Evolutionary conservation across 2,797 vertebrate genomes (phyloP), one percentile per base, ranked within the genome.

Genomic region (Cercopithecus neglectus): DNA sequence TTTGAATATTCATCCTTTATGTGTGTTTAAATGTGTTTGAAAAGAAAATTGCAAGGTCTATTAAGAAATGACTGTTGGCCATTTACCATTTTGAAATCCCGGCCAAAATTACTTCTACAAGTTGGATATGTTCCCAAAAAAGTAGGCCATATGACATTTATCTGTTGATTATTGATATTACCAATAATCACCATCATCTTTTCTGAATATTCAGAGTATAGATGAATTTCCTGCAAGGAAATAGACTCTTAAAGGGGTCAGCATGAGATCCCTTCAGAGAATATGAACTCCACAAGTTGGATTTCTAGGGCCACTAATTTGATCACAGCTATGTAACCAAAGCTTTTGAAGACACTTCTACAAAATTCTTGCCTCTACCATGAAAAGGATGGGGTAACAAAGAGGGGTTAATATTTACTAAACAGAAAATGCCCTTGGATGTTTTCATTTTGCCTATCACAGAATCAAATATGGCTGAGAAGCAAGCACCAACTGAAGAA

Each of bases 401-500:
- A 53, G 28, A 4, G 28, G 33, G 12, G 14, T 79, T 50, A 44
- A 44, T 79, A 13, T 80, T 93, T 84, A 24, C 74, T 85, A 79
- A 61, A 76, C 28, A 30, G 5, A 4, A 85, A 39, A 0, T 78
- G 64, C 50, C 41, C 36, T 79, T 59, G 21, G n/a, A 74, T 85
- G 61, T 22, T 84, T 41, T 28, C 30, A 24, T 87, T 89, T 95
- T 96, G 76, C 48, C 61, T 72, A 81, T 93, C 2, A 1, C 98
- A 99, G 99, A 99, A 94, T 98, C 95, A 5, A 99, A 96, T 93
- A 97, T 16, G 8, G 57, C 93, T 0, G 99, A 99, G 97, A 99
- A 99, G 97, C 96, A 98, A 13, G 67, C 74, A 21, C 81, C 97
- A 36, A 95, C 99, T 91, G 99, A 79, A 46, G 70, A 98, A 50